Percentiles rank a stretch among this genome's conserved stretches.
Conservation (phyloP, 2,888 invertebrate species). For the Andrena haemorrhoa region DNA sequence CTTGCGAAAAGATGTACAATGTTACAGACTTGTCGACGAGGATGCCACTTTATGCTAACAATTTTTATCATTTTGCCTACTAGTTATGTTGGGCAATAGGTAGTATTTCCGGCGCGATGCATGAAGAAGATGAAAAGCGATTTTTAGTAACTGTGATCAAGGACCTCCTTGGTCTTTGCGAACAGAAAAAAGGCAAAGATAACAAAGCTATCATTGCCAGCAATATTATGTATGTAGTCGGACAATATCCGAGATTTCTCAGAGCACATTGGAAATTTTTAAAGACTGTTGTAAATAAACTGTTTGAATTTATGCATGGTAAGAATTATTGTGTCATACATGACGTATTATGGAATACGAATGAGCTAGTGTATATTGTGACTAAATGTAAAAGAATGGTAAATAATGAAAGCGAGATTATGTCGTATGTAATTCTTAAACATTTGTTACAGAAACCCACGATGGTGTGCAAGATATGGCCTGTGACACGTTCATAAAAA, state of each 20-base stretch:
- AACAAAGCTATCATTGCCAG: constrained; percentile 99
- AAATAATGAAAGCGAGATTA: neutral
- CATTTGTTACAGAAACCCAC: constrained; percentile 92
- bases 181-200: constrained; percentile 99
- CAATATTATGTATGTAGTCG: constrained; percentile 99
- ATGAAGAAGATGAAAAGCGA: constrained; percentile 99
- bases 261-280: constrained; percentile 99
- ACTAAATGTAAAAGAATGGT: neutral
- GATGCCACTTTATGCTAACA: constrained; percentile 14
- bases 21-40: neutral
- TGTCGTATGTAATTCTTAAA: constrained; percentile 2
- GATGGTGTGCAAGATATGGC: constrained; percentile 99
- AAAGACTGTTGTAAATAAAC: constrained; percentile 99
- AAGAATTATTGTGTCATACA: constrained; percentile 64
- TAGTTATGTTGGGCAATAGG: constrained; percentile 99
- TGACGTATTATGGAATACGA: neutral
- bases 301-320: constrained; percentile 99
- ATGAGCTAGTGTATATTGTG: neutral
- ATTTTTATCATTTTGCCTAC: constrained; percentile 27
- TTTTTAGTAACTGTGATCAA: constrained; percentile 99
- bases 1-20: neutral
- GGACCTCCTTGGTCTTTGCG: constrained; percentile 98
- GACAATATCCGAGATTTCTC: constrained; percentile 99
- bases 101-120: constrained; percentile 99
- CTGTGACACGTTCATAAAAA: constrained; percentile 99